These are phyloP conservation scores for Monodelphis domestica DNA, from an alignment of 2,797 vertebrate genomes.

Conservation along the genomic window DNA sequence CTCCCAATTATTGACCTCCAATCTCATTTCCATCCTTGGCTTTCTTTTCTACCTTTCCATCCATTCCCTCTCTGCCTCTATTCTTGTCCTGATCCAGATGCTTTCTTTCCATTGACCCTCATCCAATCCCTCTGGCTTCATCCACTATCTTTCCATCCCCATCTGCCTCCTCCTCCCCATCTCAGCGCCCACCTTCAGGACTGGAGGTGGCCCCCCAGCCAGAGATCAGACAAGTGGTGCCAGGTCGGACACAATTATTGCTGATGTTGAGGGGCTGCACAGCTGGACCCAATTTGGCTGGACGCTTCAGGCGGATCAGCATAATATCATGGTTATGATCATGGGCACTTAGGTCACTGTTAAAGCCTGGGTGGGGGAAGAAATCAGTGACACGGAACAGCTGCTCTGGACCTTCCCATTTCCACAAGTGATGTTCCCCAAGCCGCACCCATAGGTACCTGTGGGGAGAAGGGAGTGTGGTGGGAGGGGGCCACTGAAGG, in stretches of 20 bases:
- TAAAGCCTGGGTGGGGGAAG: conserved; percentile 84
- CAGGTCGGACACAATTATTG: conserved; percentile 75
- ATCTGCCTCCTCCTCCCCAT: not conserved
- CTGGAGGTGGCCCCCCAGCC: conserved; percentile 83
- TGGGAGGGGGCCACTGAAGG: not conserved
- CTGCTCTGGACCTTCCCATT: conserved; percentile 83
- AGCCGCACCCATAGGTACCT: conserved; percentile 81
- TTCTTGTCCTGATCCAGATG: not conserved
- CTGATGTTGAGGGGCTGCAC: conserved; percentile 83
- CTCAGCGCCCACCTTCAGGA: conserved; percentile 52
- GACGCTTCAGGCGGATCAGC: conserved; percentile 81
- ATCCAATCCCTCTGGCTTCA: not conserved
- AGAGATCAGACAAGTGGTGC: conserved; percentile 83
- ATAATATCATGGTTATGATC: conserved; percentile 83
- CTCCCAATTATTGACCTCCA: not conserved
- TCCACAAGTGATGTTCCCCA: conserved; percentile 82
- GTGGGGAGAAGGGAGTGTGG: conserved; percentile 22
- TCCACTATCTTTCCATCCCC: not conserved
- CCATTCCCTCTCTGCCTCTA: not conserved
- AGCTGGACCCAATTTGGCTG: conserved; percentile 66
- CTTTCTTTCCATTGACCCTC: not conserved
- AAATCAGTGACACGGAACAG: conserved; percentile 73
- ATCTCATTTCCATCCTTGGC: not conserved
- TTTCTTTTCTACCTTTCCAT: not conserved
- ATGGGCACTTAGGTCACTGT: conserved; percentile 71